These are phyloP conservation scores for Trichogramma pretiosum DNA, from an alignment of 1,140 invertebrate species.

Conservation along the genomic window DNA sequence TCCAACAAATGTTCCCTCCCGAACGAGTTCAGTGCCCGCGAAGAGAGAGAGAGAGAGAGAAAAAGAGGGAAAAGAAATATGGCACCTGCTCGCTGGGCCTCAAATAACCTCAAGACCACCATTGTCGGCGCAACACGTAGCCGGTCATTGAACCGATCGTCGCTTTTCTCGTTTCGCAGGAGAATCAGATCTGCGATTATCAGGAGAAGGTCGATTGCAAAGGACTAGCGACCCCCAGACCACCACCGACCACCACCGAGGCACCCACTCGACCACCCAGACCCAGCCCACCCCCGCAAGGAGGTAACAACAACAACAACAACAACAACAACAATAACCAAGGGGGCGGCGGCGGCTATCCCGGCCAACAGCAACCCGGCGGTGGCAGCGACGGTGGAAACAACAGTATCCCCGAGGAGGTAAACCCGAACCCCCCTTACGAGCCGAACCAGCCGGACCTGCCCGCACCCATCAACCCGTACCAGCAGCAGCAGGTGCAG, in stretches of 20 bases:
- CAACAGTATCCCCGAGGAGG: neutral
- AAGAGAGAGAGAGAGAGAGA: no score
- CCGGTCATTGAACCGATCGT: conserved; percentile 6
- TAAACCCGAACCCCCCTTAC: conserved; percentile 8
- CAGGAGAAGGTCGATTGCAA: conserved; percentile 48
- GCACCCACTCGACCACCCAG: no score
- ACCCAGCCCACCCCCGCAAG: conserved; percentile 1
- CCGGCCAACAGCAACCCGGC: neutral
- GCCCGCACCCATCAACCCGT: conserved; percentile 9
- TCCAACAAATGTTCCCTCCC: no score
- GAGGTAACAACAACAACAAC: neutral
- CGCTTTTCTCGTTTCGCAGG: conserved; percentile 32
- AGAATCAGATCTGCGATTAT: conserved; percentile 53
- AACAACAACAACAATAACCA: neutral
- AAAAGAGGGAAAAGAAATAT: no score
- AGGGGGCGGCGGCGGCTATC: neutral
- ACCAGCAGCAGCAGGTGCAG: no score
- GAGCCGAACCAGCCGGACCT: conserved; percentile 6
- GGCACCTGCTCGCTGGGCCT: no score
- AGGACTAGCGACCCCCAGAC: conserved; percentile 34
- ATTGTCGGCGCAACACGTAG: no score
- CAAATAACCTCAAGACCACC: no score
- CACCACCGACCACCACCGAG: conserved; percentile 13
- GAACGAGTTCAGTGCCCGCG: no score
- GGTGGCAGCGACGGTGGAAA: neutral